phyloP scores from a whole-genome alignment of 2,113 vertebrate species.

The Acanthochromis polyacanthus region DNA sequence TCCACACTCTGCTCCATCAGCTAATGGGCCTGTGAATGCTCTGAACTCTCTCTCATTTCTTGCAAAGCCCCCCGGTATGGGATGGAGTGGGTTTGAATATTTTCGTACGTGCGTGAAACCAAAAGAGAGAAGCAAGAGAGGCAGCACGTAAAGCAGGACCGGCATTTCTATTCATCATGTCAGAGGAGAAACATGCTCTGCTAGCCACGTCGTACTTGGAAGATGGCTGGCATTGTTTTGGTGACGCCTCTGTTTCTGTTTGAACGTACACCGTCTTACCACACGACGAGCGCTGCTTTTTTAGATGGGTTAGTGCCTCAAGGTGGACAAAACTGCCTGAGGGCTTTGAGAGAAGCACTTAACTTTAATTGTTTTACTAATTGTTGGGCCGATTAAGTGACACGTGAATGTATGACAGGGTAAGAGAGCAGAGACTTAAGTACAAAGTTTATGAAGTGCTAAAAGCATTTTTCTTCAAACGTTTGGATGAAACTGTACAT shows the following conservation, averaged over 20 bases:
- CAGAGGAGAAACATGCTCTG: slow-evolving; percentile 21
- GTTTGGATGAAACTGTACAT: not conserved
- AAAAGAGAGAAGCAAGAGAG: not conserved
- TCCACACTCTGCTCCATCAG: slow-evolving; percentile 57
- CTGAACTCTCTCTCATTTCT: slow-evolving; percentile 29
- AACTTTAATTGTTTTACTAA: slow-evolving; percentile 18
- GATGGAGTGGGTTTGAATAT: slow-evolving; percentile 18
- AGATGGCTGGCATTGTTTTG: slow-evolving; percentile 6
- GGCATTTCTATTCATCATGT: slow-evolving; percentile 6
- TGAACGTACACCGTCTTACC: not conserved
- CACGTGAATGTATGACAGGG: not conserved
- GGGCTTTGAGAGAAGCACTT: slow-evolving; percentile 7
- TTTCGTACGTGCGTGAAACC: slow-evolving; percentile 8
- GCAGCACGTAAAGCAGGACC: not conserved
- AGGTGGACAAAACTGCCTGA: too few species aligned
- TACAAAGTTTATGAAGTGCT: not conserved
- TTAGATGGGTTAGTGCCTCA: too few species aligned
- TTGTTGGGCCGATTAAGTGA: slow-evolving; percentile 23
- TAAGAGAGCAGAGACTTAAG: not conserved
- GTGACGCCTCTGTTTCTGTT: not conserved
- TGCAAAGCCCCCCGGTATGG: slow-evolving; percentile 12
- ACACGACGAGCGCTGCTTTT: too few species aligned
- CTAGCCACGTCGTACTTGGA: slow-evolving; percentile 4
- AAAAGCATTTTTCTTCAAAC: not conserved
- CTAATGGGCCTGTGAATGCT: slow-evolving; percentile 68